Percentiles rank a stretch among this genome's conserved stretches.
phyloP scores from a whole-genome alignment of 2,888 invertebrate species.

The Thera britannica region DNA sequence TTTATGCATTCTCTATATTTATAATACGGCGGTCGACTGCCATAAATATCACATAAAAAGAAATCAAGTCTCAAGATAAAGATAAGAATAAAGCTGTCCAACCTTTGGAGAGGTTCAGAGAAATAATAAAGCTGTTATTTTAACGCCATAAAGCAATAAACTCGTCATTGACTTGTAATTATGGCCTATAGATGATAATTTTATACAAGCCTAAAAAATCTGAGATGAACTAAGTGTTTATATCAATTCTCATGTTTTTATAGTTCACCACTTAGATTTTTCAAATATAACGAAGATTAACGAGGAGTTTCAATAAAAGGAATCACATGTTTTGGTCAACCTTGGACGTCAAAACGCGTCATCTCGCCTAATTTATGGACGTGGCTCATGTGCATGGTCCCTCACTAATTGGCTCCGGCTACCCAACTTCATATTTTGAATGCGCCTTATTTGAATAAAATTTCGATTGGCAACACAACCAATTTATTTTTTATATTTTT shows the following conservation, averaged over 20 bases:
- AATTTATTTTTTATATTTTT: conserved; percentile 43
- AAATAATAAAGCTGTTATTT: conserved; percentile 37
- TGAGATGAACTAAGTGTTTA: neutral
- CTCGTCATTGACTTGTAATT: conserved; percentile 28
- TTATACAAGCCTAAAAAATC: neutral
- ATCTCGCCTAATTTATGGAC: conserved; percentile 61
- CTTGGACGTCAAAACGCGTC: conserved; percentile 51
- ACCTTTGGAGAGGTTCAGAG: conserved; percentile 22
- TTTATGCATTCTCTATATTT: conserved; percentile 24
- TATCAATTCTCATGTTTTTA: conserved; percentile 16
- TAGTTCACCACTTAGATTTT: conserved; percentile 10
- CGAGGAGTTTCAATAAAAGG: conserved; percentile 40
- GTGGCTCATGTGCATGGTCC: conserved; percentile 50
- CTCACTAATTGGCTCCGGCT: conserved; percentile 56
- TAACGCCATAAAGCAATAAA: conserved; percentile 37
- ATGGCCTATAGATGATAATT: conserved; percentile 4
- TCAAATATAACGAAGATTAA: conserved; percentile 44
- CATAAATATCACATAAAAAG: conserved; percentile 27
- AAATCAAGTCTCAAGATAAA: conserved; percentile 19
- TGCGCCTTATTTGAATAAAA: conserved; percentile 57
- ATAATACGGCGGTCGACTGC: conserved; percentile 5
- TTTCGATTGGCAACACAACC: conserved; percentile 46
- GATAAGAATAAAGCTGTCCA: conserved; percentile 27
- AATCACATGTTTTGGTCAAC: conserved; percentile 53
- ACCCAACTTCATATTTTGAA: conserved; percentile 48